A percentile compares a stretch with the other conserved stretches of the same genome.
phyloP scores from a whole-genome alignment of 2,888 invertebrate genomes.

The Litoditis marina region DNA sequence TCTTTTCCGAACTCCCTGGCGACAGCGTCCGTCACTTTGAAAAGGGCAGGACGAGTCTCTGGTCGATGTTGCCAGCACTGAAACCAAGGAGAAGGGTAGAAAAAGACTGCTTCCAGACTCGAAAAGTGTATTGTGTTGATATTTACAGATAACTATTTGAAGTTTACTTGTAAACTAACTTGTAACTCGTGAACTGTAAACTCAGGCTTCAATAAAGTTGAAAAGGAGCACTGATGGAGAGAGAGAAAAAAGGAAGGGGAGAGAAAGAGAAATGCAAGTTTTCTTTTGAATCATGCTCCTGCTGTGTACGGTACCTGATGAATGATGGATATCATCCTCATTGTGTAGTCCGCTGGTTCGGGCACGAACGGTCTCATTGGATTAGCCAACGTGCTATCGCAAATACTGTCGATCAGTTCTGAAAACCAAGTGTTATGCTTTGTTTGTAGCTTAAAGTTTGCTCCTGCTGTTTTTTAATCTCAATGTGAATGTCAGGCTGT shows the following conservation, averaged over 20 bases:
- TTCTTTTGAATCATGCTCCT: no score
- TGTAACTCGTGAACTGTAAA: no score
- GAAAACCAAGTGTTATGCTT: no score
- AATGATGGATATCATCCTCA: conserved; percentile 35
- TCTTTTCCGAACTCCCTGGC: conserved; percentile 41
- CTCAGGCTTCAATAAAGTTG: no score
- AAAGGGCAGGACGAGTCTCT: conserved; percentile 28
- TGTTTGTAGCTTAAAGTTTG: no score
- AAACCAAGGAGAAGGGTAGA: neutral
- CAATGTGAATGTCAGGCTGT: neutral
- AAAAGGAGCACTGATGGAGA: neutral
- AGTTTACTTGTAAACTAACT: no score
- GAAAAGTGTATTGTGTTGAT: no score
- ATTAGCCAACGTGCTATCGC: no score
- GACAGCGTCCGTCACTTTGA: conserved; percentile 40
- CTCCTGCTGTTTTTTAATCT: conserved; percentile 19
- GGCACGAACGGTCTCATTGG: conserved; percentile 31
- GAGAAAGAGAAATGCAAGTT: no score
- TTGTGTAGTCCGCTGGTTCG: conserved; percentile 27
- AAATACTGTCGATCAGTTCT: conserved; percentile 8
- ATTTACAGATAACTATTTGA: no score
- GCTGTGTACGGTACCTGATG: no score
- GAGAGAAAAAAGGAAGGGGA: neutral
- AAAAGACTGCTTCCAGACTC: neutral
- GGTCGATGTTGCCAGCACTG: conserved; percentile 35